These are phyloP conservation scores for Neodiprion pinetum DNA, from an alignment of 1,140 invertebrate species.

Conservation along the genomic window DNA sequence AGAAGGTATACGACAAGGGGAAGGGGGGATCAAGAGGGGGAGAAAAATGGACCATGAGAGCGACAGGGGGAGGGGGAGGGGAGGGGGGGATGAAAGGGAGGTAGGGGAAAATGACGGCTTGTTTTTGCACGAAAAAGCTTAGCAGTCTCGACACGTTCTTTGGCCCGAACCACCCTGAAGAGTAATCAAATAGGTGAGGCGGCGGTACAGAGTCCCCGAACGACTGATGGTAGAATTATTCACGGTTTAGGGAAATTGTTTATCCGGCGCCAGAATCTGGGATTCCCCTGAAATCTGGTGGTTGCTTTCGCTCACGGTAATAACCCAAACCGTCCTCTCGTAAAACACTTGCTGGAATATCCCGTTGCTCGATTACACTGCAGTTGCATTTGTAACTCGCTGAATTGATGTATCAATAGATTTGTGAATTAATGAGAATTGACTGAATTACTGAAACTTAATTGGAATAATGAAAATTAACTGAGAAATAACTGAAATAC, in stretches of 20 bases:
- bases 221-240: constrained; percentile 1
- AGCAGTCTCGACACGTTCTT: neutral
- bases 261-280: neutral
- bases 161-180: neutral
- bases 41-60: no score
- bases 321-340: no score
- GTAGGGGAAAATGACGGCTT: neutral
- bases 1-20: neutral
- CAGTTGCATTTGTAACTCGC: no score
- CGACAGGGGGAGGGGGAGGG: no score
- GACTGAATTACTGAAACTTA: no score
- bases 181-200: neutral
- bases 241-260: constrained; percentile 4
- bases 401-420: no score
- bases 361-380: no score
- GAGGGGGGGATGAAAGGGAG: no score
- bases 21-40: neutral
- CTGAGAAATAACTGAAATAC: no score
- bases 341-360: no score
- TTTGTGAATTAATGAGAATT: no score
- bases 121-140: neutral
- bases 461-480: no score
- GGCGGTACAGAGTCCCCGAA: constrained; percentile 1
- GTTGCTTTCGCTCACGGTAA: neutral
- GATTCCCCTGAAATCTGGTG: neutral